A percentile compares a stretch with the other conserved stretches of the same genome.
Conservation (phyloP, 2,797 vertebrate species). For the Gila robusta region DNA sequence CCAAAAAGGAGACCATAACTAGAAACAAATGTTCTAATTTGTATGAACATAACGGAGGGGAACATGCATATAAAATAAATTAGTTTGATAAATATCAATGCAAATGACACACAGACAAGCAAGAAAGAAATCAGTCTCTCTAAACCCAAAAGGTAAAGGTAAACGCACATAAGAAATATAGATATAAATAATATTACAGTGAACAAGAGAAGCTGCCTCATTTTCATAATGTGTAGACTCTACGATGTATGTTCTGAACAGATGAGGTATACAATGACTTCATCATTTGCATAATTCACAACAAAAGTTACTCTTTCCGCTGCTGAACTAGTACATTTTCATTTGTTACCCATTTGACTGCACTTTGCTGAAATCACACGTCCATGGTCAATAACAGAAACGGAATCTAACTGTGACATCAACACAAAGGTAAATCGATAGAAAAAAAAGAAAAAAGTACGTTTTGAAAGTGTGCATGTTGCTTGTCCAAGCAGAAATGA, state of each 20-base stretch:
- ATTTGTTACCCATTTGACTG: background rate
- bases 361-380: constrained; percentile 4
- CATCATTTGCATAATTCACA: constrained; percentile 42
- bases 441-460: background rate
- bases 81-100: constrained; percentile 73
- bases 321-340: constrained; percentile 1
- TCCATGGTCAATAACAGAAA: constrained; percentile 9
- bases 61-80: constrained; percentile 71
- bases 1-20: constrained; percentile 51
- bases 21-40: constrained; percentile 48
- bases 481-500: constrained; percentile 1
- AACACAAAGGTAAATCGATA: background rate
- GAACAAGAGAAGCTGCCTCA: constrained; percentile 79
- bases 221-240: constrained; percentile 52
- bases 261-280: constrained; percentile 76
- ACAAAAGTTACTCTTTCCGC: constrained; percentile 19
- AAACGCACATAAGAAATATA: constrained; percentile 70
- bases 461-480: constrained; percentile 20
- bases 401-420: constrained; percentile 28
- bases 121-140: constrained; percentile 60
- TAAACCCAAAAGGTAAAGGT: constrained; percentile 40
- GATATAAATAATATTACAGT: constrained; percentile 74
- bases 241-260: constrained; percentile 62
- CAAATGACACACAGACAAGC: constrained; percentile 54
- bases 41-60: constrained; percentile 68